Evolutionary conservation across 2,113 vertebrate genomes (phyloP), one percentile per base, ranked within the genome.

Genomic region (pig (Sus scrofa)): DNA sequence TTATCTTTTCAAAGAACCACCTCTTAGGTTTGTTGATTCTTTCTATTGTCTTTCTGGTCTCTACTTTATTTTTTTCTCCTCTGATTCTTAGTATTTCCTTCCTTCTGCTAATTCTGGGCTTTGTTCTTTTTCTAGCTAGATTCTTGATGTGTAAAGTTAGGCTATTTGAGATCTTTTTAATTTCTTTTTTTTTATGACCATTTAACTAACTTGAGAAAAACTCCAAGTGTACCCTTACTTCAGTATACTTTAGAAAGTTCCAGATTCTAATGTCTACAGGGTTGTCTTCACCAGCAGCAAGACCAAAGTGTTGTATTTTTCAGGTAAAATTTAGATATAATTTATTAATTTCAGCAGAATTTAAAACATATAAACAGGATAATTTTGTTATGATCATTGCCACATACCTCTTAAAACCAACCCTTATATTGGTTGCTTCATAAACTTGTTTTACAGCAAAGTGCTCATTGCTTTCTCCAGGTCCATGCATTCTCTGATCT

Each of bases 141-240:
- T 62, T 8, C 24, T 62, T 62, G 22, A 62, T 22, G 60, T 62
- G 60, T 62, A 26, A 62, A 26, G 24, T 62, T 62, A 62, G 60
- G 60, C 26, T 62, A 62, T 62, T 62, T 62, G 22, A 62, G 22
- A 62, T 62, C 24, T 26, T 62, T 62, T 22, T 60, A 24, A 24
- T 60, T 60, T 60, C 54, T 56, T 56, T 12, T 52, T 68, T 92
- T 97, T 95, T 73, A 93, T 44, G 91, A 81, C 79, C 74, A 71
- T 96, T 97, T 96, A 98, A 98, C 98, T 98, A 98, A 94, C 94
- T 88, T 93, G 83, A 96, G 93, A 91, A 95, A 95, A 96, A 16
- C 97, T 90, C 79, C 96, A 54, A n/a, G 73, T 94, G 73, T 89
- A 86, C 94, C 16, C 4, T 73, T 95, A 27, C 91, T 44, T 44